These are phyloP conservation scores for Xylota segnis DNA, from an alignment of 2,888 invertebrate species.

Conservation along the genomic window DNA sequence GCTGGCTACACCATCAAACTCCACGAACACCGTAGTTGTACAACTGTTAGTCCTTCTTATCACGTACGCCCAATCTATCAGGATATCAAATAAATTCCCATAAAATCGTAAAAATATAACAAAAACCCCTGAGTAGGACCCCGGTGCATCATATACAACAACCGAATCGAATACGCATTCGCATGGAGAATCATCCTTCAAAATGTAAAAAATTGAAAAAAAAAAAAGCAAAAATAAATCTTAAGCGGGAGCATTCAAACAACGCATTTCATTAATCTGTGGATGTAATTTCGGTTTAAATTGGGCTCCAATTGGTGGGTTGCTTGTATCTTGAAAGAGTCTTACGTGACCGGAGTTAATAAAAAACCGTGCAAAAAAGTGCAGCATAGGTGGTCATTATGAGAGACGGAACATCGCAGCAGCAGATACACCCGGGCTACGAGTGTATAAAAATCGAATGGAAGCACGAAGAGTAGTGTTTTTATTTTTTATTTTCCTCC, in stretches of 20 bases:
- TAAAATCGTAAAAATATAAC: conserved; percentile 41
- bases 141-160: conserved; percentile 13
- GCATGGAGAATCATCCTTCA: neutral
- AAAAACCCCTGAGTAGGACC: neutral
- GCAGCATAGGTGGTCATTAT: conserved; percentile 73
- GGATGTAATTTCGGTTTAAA: conserved; percentile 74
- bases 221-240: conserved; percentile 8
- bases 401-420: conserved; percentile 50
- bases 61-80: conserved; percentile 68
- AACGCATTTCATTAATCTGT: conserved; percentile 82
- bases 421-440: conserved; percentile 4
- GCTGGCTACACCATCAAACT: neutral
- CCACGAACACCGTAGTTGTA: neutral
- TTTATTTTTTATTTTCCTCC: neutral
- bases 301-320: conserved; percentile 73
- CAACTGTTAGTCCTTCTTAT: conserved; percentile 46
- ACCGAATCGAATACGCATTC: conserved; percentile 19
- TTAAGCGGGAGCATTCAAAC: conserved; percentile 78
- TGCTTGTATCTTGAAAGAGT: conserved; percentile 60
- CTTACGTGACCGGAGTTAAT: conserved; percentile 70
- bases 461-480: conserved; percentile 30
- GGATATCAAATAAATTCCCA: conserved; percentile 62
- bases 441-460: conserved; percentile 51
- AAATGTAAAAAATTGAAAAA: neutral
- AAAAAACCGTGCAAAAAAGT: conserved; percentile 55